Conservation (phyloP, 1,140 invertebrate genomes). For the Camponotus pennsylvanicus region DNA sequence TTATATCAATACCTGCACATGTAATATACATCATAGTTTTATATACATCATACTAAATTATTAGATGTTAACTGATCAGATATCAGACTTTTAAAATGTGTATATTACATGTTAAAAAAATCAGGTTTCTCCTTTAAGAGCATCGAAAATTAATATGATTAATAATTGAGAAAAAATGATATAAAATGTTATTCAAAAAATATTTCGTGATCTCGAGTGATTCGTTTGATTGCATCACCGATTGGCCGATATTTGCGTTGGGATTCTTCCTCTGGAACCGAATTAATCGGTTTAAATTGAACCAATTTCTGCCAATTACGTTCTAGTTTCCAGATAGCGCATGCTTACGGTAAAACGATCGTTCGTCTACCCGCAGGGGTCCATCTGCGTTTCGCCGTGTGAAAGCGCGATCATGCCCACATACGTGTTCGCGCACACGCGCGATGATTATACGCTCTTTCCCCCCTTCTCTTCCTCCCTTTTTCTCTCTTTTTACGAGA, state of each 20-base stretch:
- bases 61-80: no score
- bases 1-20: no score
- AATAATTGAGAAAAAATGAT: background rate
- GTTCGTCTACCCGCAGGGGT: slow-evolving; percentile 80
- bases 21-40: no score
- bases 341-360: slow-evolving; percentile 68
- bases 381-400: slow-evolving; percentile 77
- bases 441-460: slow-evolving; percentile 31
- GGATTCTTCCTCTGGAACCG: slow-evolving; percentile 67
- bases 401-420: slow-evolving; percentile 19
- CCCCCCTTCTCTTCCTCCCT: no score
- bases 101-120: no score
- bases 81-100: no score
- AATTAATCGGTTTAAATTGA: slow-evolving; percentile 72
- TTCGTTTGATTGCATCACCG: slow-evolving; percentile 58
- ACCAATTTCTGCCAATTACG: slow-evolving; percentile 72
- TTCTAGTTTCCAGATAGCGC: slow-evolving; percentile 72
- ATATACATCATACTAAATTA: no score
- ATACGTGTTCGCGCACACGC: slow-evolving; percentile 29
- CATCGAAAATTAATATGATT: background rate
- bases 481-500: background rate
- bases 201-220: background rate
- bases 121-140: no score
- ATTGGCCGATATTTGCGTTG: slow-evolving; percentile 49
- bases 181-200: background rate